A percentile compares a stretch with the other conserved stretches of the same genome.
Conservation (phyloP, 2,113 vertebrate species). For the Hippolais icterina region DNA sequence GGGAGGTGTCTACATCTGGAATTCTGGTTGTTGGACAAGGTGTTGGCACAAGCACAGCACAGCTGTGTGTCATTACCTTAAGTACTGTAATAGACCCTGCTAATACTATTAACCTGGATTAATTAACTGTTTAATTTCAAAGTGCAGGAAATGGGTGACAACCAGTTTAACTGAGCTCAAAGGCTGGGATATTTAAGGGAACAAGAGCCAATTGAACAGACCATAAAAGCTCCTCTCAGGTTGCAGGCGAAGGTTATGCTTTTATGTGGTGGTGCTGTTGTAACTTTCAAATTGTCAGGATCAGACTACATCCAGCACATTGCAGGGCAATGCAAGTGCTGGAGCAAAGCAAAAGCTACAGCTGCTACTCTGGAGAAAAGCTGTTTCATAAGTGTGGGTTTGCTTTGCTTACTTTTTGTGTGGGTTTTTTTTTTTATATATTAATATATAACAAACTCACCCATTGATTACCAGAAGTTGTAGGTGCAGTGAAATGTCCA, state of each 20-base stretch:
- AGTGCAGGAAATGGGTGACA: background rate
- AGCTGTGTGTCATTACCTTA: background rate
- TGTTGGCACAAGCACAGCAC: background rate
- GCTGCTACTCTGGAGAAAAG: background rate
- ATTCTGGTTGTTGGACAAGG: background rate
- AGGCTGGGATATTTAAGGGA: background rate
- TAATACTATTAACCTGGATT: background rate
- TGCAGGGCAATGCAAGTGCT: fast-evolving
- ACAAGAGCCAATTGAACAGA: background rate
- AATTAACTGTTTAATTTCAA: background rate
- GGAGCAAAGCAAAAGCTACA: background rate
- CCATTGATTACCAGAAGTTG: background rate
- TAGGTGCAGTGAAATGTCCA: background rate
- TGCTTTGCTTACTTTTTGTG: background rate
- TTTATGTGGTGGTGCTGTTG: background rate
- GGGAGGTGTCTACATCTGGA: background rate
- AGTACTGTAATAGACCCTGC: background rate
- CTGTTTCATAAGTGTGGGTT: background rate
- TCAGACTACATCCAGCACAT: background rate
- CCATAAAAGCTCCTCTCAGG: background rate
- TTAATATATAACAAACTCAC: background rate
- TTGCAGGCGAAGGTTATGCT: background rate
- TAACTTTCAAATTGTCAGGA: background rate
- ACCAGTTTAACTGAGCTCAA: background rate
- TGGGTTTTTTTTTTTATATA: background rate